Base-by-base conservation (phyloP, 1,140 invertebrate species). In the Nomia melanderi region DNA sequence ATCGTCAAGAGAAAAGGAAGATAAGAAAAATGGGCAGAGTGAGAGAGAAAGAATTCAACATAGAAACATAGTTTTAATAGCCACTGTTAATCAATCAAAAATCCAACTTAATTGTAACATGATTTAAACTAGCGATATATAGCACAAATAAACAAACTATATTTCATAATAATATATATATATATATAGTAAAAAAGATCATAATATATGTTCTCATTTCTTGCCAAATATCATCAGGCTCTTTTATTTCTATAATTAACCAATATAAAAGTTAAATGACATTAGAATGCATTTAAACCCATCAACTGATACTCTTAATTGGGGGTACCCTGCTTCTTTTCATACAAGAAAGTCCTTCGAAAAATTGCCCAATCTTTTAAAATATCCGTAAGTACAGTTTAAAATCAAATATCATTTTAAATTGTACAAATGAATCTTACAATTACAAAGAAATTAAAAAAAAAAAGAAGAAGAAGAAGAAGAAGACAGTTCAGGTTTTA, bases 11-110 rank as follows among this genome's bases (percentile, higher is more conserved):
- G 53, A 75, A 50, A 72, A 70, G 31, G 50, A 72, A 36, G 50
- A 17, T 36, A 62, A 78, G 71, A 63, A 63, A 81, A 65, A 50
- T 27, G 57, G 60, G 53, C 56, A 81, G 62, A 70, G 67, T 74
- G 72, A 79, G 64, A 81, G 62, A 78, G 36, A 83, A 77, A 78
- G 60, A 62, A 71, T 54, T 47, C 44, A 78, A 78, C n/a, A 78
- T 1, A 62, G 65, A 67, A 76, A 69, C 20, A 8, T 50, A 25
- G n/a, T 31, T 47, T 69, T 29, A 76, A 59, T 29, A 4, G 1
- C 44, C 27, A 25, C 23, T 54, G 33, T 41, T 41, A 65, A 54
- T 69, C 0, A 5, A 59, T 36, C 23, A 47, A 59, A 67, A 75
- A 27, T 47, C 17, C 12, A 56, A 66, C 44, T 39, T 17, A 65